phyloP scores from a whole-genome alignment of 2,797 vertebrate genomes.

The Falco biarmicus region DNA sequence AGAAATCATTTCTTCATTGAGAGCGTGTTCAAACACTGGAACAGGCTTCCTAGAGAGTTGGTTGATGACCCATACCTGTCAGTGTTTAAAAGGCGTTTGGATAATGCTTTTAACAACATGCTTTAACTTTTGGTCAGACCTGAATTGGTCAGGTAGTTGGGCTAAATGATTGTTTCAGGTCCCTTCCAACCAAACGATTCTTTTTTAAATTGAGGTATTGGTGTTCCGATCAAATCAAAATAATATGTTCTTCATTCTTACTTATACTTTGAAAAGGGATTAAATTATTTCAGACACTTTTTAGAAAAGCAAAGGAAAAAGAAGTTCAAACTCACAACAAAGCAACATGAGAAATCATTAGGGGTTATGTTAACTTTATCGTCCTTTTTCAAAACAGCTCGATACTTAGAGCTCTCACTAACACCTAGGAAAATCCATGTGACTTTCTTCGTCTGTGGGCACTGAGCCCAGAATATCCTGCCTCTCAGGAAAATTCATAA shows the following conservation, averaged over 20 bases:
- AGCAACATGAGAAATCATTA: background rate
- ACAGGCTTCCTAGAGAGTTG: too few species aligned
- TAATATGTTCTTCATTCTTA: background rate
- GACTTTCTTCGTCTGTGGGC: background rate
- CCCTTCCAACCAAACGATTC: too few species aligned
- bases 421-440: background rate
- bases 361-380: rapidly evolving
- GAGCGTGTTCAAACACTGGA: too few species aligned
- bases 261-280: background rate
- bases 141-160: too few species aligned
- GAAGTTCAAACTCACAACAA: background rate
- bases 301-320: background rate
- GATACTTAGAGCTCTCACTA: background rate
- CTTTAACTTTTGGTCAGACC: too few species aligned
- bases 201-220: background rate
- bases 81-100: too few species aligned
- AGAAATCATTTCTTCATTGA: too few species aligned
- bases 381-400: background rate
- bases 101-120: too few species aligned
- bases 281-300: background rate
- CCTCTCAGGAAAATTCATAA: background rate
- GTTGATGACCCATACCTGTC: too few species aligned
- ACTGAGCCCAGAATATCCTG: background rate
- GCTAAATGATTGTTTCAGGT: too few species aligned
- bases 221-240: background rate